phyloP scores from a whole-genome alignment of 2,113 vertebrate genomes.

The Dicentrarchus labrax region DNA sequence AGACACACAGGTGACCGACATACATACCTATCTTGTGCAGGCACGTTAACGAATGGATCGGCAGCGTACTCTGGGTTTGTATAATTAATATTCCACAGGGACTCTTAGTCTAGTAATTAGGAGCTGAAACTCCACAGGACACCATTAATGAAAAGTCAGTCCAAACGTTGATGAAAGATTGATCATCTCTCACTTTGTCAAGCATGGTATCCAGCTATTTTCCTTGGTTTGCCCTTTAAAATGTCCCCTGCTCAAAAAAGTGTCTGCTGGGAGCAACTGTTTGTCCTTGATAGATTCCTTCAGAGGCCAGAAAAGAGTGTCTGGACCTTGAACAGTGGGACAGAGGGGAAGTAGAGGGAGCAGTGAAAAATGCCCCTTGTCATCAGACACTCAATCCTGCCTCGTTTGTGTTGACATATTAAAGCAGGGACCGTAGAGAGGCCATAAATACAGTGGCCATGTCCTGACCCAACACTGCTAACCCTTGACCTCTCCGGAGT shows the following conservation, averaged over 20 bases:
- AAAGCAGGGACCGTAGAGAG: conserved; percentile 53
- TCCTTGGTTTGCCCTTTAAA: conserved; percentile 61
- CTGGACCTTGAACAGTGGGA: conserved; percentile 65
- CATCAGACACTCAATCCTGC: conserved; percentile 72
- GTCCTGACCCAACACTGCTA: conserved; percentile 61
- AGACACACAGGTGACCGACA: conserved; percentile 19
- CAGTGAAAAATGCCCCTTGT: conserved; percentile 75
- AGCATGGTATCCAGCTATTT: conserved; percentile 44
- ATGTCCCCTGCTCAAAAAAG: conserved; percentile 34
- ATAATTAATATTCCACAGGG: conserved; percentile 75
- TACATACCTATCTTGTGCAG: conserved; percentile 6
- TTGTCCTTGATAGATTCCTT: conserved; percentile 63
- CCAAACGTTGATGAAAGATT: conserved; percentile 67
- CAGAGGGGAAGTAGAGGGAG: conserved; percentile 48
- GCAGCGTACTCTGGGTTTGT: conserved; percentile 49
- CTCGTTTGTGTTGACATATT: conserved; percentile 77
- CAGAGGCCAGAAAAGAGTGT: conserved; percentile 54
- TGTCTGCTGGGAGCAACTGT: conserved; percentile 24
- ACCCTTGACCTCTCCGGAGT: conserved; percentile 55
- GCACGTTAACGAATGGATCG: conserved; percentile 44
- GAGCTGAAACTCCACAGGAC: conserved; percentile 65
- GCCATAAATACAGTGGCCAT: conserved; percentile 75
- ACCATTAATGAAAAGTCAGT: conserved; percentile 76
- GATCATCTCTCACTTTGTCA: conserved; percentile 62
- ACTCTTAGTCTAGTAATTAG: conserved; percentile 70